Evolutionary conservation across 1,140 invertebrate genomes (phyloP).

Genomic region (Lineus longissimus): DNA sequence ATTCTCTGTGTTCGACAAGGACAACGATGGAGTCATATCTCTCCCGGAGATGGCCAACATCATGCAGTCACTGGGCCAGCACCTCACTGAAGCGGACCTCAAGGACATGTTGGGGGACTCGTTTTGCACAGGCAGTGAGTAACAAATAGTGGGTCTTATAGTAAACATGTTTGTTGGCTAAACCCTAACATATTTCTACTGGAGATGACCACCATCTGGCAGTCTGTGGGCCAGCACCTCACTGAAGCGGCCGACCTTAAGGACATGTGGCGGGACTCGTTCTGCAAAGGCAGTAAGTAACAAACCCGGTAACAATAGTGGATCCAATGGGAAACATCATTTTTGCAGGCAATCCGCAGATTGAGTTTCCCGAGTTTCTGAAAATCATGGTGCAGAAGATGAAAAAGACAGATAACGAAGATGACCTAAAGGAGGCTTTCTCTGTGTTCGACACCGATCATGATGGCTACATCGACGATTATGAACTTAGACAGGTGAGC

Average conservation of each 20-base stretch:
- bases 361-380: constrained; percentile 10
- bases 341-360: neutral
- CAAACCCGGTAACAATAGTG: too few relatives aligned
- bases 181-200: constrained; percentile 45
- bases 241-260: constrained; percentile 34
- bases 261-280: neutral
- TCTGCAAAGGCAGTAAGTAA: too few relatives aligned
- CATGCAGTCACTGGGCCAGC: constrained; percentile 39
- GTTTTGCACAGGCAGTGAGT: too few relatives aligned
- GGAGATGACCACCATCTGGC: constrained; percentile 39
- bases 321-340: too few relatives aligned
- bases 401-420: constrained; percentile 4
- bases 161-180: too few relatives aligned
- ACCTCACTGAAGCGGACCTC: constrained; percentile 34
- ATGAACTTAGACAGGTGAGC: constrained; percentile 4
- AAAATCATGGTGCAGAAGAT: constrained; percentile 4
- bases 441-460: constrained; percentile 3
- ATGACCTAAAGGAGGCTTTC: constrained; percentile 4
- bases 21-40: constrained; percentile 79
- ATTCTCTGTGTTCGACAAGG: constrained; percentile 97
- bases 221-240: constrained; percentile 38
- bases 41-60: constrained; percentile 42
- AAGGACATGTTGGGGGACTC: constrained; percentile 10
- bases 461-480: neutral
- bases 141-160: too few relatives aligned